Conservation (phyloP, 2,888 invertebrate species). For the Byasa hedistus region DNA sequence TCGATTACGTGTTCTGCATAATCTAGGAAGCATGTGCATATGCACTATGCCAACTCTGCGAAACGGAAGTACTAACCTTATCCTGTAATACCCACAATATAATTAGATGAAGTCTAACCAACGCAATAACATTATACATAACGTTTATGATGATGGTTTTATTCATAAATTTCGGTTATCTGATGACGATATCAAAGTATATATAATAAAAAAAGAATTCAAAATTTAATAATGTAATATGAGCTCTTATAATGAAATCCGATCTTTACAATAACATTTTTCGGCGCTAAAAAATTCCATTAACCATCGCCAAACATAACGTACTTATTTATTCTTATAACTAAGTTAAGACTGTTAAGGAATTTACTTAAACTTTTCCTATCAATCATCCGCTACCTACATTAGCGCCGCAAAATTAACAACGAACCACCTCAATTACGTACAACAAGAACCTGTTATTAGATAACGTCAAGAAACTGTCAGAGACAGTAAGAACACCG, state of each 20-base stretch:
- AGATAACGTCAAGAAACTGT: constrained; percentile 28
- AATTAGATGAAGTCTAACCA: constrained; percentile 5
- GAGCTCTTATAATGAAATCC: too few relatives aligned
- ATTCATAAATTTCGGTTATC: too few relatives aligned
- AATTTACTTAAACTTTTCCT: constrained; percentile 22
- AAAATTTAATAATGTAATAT: too few relatives aligned
- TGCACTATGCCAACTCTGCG: constrained; percentile 17
- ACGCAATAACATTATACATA: not conserved
- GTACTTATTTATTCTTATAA: not conserved
- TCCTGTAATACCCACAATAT: not conserved
- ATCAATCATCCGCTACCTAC: constrained; percentile 26
- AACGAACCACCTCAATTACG: constrained; percentile 26
- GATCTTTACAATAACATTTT: too few relatives aligned
- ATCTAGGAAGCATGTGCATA: constrained; percentile 19
- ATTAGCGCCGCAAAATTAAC: constrained; percentile 26
- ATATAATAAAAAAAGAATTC: too few relatives aligned
- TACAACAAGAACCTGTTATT: constrained; percentile 27
- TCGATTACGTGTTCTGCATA: constrained; percentile 18
- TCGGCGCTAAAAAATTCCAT: not conserved
- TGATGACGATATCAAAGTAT: too few relatives aligned
- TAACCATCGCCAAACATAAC: not conserved
- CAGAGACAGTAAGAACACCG: constrained; percentile 14
- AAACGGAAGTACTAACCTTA: constrained; percentile 8
- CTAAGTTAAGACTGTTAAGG: not conserved
- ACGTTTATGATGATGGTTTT: not conserved